Evolutionary conservation across 2,113 vertebrate genomes (phyloP), one percentile per base, ranked within the genome.

Genomic region (Corythoichthys haematopterus): DNA sequence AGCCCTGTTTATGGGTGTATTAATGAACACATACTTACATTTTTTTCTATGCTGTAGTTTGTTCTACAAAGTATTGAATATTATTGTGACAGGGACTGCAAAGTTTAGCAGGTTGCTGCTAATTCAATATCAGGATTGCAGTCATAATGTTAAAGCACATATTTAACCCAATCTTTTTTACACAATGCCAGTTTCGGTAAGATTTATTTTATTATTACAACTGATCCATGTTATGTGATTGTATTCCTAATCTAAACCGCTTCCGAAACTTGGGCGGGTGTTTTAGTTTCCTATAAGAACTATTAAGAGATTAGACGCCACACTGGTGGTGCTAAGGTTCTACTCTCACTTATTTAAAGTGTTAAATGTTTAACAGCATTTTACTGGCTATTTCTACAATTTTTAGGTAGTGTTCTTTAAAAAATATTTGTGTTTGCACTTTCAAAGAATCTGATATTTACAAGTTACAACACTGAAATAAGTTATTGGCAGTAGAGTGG

Each of bases 11-110:
- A 72, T 66, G 20, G 20, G 73, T 67, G 38, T 65, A 53, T 55
- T 70, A 60, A 35, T 10, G 36, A 65, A 74, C 68, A 70, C 35
- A 56, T 48, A 59, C 64, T 60, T 56, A 53, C 50, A 57, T 47
- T 61, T 28, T 55, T 58, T 63, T 69, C 52, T 33, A 48, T n/a
- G 6, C 15, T 43, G 10, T 61, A 37, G 36, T 38, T 40, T 60
- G 15, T 60, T 60, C 38, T 43, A 35, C 53, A 56, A 56, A 35
- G 11, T 56, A 35, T 56, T 33, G 52, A 55, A 28, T 55, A 33
- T 55, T 55, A 2, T 10, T 10, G 52, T 55, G 3, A 33, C 20
- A 9, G 9, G 2, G 9, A 55, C 9, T 12, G 11, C 28, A 13
- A 28, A 13, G 28, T 5, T 56, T 55, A 33, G n/a, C 52, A 7